These are phyloP conservation scores for Drosophila sordidapex DNA, from an alignment of 2,888 invertebrate genomes.

Conservation along the genomic window DNA sequence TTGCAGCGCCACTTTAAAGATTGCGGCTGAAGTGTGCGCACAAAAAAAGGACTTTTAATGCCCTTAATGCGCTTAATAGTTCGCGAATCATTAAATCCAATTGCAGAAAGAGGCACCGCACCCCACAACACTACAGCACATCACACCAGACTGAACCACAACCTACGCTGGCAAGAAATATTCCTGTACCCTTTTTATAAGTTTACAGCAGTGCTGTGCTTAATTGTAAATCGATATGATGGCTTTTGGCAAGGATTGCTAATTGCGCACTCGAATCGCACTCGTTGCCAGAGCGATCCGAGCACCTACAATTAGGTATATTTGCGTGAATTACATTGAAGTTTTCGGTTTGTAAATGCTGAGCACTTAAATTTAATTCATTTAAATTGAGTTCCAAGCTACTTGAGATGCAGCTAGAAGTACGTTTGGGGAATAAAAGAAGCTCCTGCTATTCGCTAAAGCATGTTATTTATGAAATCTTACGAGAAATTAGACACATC, in stretches of 20 bases:
- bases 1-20: constrained; percentile 33
- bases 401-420: constrained; percentile 3
- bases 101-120: constrained; percentile 49
- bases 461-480: neutral
- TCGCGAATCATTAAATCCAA: constrained; percentile 76
- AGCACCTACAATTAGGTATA: constrained; percentile 31
- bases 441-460: neutral
- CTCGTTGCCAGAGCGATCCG: constrained; percentile 15
- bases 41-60: constrained; percentile 44
- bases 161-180: constrained; percentile 27
- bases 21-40: constrained; percentile 29
- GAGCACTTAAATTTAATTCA: constrained; percentile 20
- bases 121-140: constrained; percentile 1
- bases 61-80: constrained; percentile 75
- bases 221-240: constrained; percentile 74
- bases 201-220: constrained; percentile 33
- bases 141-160: constrained; percentile 2
- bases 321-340: constrained; percentile 46
- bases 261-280: constrained; percentile 58
- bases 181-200: constrained; percentile 38
- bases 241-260: constrained; percentile 51
- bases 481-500: neutral
- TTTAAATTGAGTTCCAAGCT: constrained; percentile 6
- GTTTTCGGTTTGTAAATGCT: constrained; percentile 18
- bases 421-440: neutral